Evolutionary conservation across 2,888 invertebrate genomes (phyloP), one percentile per base, ranked within the genome.

Genomic region (Tanypteryx hageni): DNA sequence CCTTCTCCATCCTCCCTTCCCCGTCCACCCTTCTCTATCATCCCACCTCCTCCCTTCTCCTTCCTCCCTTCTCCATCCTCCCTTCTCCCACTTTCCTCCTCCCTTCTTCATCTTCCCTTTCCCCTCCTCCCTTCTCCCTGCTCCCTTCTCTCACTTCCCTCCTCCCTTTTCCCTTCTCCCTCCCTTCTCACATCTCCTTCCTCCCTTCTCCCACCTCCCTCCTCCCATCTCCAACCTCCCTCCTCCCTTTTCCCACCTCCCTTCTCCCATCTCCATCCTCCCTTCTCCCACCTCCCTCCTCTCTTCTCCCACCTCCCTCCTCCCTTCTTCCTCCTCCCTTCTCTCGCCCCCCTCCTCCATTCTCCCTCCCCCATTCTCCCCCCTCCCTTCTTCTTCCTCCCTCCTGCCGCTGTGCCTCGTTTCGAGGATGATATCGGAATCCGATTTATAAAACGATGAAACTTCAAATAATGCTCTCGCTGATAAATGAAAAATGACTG

Each of bases 401-500:
- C 76, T 14, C 13, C 16, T n/a, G 7, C 44, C 14, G 31, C 56
- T 18, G 31, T 44, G 82, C n/a, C 18, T 18, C 82, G 56, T 31
- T 82, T 14, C 16, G 22, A 27, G 58, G 61, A 64, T 86, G 31
- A 9, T 86, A 86, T 86, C 18, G 86, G 61, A 86, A 61, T 86
- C 31, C 31, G 18, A 86, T 86, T 61, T 31, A 18, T 59, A 31
- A 64, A 61, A 64, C 27, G 61, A 61, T 61, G 86, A 86, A 31
- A 86, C 27, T 27, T 14, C 44, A 18, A 56, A 27, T 82, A 44
- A 44, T 18, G 16, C 56, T 7, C 44, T 13, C 27, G 85, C 18
- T 27, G 18, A 86, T 58, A 58, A 86, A 86, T 86, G 85, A 86
- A 86, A 59, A 86, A 86, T 59, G 22, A 22, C 13, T 86, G 85